phyloP scores from a whole-genome alignment of 2,888 invertebrate species.

The Crioceris asparagi region DNA sequence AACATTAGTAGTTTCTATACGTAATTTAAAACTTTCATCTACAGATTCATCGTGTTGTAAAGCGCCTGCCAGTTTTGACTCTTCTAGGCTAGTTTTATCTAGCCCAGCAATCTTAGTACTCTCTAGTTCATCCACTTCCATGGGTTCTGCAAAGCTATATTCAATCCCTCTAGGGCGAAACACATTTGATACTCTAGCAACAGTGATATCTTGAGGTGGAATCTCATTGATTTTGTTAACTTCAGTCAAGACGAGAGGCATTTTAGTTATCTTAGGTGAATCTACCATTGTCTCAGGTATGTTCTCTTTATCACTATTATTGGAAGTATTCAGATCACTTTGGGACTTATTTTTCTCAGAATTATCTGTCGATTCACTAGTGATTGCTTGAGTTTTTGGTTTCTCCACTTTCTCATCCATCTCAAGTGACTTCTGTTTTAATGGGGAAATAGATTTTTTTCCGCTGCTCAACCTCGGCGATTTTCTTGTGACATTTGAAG shows the following conservation, averaged over 20 bases:
- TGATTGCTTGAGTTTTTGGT: too few species aligned
- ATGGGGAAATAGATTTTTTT: too few species aligned
- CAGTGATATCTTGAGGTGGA: constrained; percentile 4
- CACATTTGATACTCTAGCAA: constrained; percentile 18
- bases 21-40: constrained; percentile 10
- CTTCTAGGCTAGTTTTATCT: constrained; percentile 7
- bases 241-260: neutral
- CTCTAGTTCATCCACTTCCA: constrained; percentile 20
- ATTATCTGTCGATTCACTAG: too few species aligned
- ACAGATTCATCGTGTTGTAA: constrained; percentile 11
- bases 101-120: constrained; percentile 5
- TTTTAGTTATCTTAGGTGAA: neutral
- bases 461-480: constrained; percentile 4
- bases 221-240: too few species aligned
- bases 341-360: too few species aligned
- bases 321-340: too few species aligned
- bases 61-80: neutral
- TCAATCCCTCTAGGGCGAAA: constrained; percentile 18
- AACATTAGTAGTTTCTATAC: constrained; percentile 6
- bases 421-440: too few species aligned
- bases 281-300: neutral
- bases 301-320: neutral
- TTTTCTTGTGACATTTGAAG: constrained; percentile 2
- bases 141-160: constrained; percentile 20
- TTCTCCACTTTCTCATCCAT: too few species aligned